Base-by-base conservation (phyloP, 2,888 invertebrate species). In the Catocala fraxini region DNA sequence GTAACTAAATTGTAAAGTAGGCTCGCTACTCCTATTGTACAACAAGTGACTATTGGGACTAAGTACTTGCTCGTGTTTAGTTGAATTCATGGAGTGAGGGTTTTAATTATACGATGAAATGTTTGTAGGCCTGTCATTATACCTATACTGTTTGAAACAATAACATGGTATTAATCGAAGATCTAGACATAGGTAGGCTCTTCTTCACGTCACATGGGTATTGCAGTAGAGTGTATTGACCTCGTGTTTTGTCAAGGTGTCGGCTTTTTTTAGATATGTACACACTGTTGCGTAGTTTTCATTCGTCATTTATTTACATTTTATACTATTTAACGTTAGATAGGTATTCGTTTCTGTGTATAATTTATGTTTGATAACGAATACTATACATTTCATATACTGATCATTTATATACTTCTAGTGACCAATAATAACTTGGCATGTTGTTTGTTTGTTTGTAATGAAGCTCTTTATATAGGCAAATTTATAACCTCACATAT, bases 211-310 rank as follows among this genome's bases (percentile, higher is more conserved):
- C 93, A 92, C 93, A 93, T 93, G 93, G 89, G 84, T 91, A 85
- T 89, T 85, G 85, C 86, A 85, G 87, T 87, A 84, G 92, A 92
- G 94, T 93, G 93, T 94, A 94, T 92, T 94, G 93, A 93, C 93
- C 94, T 94, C 93, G 92, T 93, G 93, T 93, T 93, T 93, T 93
- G 93, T 93, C 93, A 94, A 94, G 93, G 93, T 93, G 93, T 93
- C 93, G 89, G 92, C 92, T 92, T 93, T 93, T 92, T 93, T 93
- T 93, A 93, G 92, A 92, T 92, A 87, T 87, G 86, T 91, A 90
- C 88, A 91, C 89, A 90, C 89, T 88, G 86, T 88, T 88, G 90
- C 89, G 88, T 89, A 91, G 88, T 87, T 87, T 87, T 86, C 84
- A 86, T 83, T 88, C 83, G 83, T 84, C 83, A 80, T 84, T 83